Evolutionary conservation across 2,113 vertebrate genomes (phyloP).

Genomic region (Carettochelys insculpta): DNA sequence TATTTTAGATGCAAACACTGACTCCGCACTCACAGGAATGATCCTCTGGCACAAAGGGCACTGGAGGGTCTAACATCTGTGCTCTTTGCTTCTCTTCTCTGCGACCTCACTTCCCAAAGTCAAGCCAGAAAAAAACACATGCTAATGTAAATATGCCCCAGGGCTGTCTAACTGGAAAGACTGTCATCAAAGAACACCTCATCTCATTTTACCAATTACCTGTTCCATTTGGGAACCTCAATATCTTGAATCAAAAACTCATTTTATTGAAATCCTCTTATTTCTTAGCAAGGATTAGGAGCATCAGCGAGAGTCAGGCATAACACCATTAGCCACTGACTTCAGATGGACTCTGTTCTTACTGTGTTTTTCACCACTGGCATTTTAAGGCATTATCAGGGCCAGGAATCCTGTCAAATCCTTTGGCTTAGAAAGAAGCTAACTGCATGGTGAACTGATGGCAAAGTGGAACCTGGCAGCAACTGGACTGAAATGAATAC

Average conservation of each 20-base stretch:
- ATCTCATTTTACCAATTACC: background rate
- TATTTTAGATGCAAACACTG: background rate
- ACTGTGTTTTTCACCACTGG: background rate
- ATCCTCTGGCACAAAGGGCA: background rate
- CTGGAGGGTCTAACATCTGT: background rate
- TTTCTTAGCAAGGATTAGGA: background rate
- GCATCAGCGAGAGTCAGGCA: background rate
- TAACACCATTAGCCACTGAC: background rate
- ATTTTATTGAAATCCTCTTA: background rate
- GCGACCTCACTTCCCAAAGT: background rate
- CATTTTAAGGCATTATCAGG: background rate
- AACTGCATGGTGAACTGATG: background rate
- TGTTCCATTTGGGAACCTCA: fast-evolving
- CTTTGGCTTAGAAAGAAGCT: background rate
- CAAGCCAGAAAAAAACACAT: background rate
- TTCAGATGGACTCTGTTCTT: background rate
- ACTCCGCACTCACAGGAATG: background rate
- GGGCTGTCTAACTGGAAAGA: background rate
- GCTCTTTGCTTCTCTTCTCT: background rate
- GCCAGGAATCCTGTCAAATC: background rate
- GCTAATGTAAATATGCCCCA: background rate
- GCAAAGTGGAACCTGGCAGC: background rate
- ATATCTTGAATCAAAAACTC: background rate
- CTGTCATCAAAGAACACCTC: background rate
- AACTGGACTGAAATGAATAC: background rate